phyloP scores from a whole-genome alignment of 2,113 vertebrate genomes.

The Garra rufa region DNA sequence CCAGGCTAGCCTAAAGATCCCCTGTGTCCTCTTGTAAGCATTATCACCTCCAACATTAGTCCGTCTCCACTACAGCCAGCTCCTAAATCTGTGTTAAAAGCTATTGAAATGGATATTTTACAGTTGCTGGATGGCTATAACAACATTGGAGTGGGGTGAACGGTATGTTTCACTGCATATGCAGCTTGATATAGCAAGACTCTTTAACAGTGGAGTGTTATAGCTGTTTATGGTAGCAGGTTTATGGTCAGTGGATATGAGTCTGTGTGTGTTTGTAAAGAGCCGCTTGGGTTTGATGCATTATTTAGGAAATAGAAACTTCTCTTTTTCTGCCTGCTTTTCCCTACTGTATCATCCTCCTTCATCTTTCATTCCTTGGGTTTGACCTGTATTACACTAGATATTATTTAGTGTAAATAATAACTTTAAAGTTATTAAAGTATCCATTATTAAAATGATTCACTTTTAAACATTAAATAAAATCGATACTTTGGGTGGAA shows the following conservation, averaged over 20 bases:
- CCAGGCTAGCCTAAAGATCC: neutral
- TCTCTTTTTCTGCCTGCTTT: conserved; percentile 10
- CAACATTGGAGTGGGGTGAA: conserved; percentile 8
- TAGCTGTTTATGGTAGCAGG: conserved; percentile 18
- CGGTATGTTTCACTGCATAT: conserved; percentile 35
- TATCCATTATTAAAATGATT: neutral
- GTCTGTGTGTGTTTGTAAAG: neutral
- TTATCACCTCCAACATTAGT: conserved; percentile 25
- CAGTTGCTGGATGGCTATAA: conserved; percentile 7
- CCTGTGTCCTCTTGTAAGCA: conserved; percentile 20
- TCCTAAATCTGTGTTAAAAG: conserved; percentile 32
- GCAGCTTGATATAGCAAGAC: conserved; percentile 30
- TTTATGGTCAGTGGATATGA: conserved; percentile 9
- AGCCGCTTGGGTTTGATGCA: conserved; percentile 13
- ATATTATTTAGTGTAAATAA: neutral
- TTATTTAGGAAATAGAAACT: neutral
- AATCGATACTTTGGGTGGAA: neutral
- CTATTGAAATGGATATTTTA: conserved; percentile 18
- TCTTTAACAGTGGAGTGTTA: conserved; percentile 44
- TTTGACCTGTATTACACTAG: neutral
- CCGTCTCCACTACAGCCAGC: neutral
- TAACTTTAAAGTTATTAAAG: neutral
- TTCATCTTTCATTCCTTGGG: neutral
- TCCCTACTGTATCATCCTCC: neutral
- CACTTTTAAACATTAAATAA: neutral